A percentile compares a stretch with the other conserved stretches of the same genome.
Conservation (phyloP, 2,888 invertebrate species). For the Noctuana brunneofusca region DNA sequence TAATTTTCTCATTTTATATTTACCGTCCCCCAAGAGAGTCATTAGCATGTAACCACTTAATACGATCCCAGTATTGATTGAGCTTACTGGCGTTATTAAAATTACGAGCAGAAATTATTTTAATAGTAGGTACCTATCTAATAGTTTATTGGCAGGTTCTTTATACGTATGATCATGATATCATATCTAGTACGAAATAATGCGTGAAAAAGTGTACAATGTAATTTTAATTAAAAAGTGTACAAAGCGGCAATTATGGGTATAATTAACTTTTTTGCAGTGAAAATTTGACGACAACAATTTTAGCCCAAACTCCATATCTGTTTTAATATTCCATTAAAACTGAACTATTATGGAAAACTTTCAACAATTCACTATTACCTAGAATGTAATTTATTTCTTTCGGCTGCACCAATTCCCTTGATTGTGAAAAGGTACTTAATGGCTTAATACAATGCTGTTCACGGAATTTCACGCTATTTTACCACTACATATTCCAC, state of each 20-base stretch:
- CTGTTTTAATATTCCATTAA: background rate
- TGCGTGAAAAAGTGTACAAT: too few relatives aligned
- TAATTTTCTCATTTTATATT: background rate
- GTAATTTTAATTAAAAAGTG: too few relatives aligned
- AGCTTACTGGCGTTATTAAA: background rate
- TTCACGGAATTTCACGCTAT: constrained; percentile 57
- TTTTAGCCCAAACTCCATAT: too few relatives aligned
- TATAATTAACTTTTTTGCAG: too few relatives aligned
- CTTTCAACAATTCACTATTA: constrained; percentile 24
- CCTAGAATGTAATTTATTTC: constrained; percentile 45
- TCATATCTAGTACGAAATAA: too few relatives aligned
- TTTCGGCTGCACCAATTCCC: constrained; percentile 39
- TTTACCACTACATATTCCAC: constrained; percentile 58
- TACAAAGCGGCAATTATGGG: too few relatives aligned
- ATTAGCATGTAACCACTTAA: background rate
- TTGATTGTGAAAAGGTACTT: constrained; percentile 55
- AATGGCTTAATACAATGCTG: constrained; percentile 71
- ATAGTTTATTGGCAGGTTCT: too few relatives aligned
- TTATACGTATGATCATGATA: too few relatives aligned
- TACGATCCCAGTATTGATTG: background rate
- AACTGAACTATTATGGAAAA: background rate
- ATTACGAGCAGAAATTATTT: background rate
- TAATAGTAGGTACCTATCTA: background rate
- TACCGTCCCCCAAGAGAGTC: background rate
- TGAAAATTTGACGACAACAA: too few relatives aligned